These are phyloP conservation scores for Sciaenops ocellatus DNA, from an alignment of 2,797 vertebrate genomes.

Conservation along the genomic window DNA sequence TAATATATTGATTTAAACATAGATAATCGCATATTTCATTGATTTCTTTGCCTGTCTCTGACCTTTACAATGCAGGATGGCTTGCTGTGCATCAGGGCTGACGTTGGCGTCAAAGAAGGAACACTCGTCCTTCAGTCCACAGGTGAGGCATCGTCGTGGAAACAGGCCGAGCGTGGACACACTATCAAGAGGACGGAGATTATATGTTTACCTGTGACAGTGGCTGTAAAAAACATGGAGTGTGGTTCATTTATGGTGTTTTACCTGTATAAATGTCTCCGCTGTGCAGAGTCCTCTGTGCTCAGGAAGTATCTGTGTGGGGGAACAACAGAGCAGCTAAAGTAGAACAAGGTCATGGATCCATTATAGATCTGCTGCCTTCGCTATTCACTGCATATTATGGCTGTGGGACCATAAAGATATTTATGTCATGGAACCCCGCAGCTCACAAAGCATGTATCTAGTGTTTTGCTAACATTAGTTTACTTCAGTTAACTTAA, in stretches of 20 bases:
- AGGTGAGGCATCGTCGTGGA: constrained; percentile 92
- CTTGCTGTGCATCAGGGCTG: constrained; percentile 88
- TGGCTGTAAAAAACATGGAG: too few species aligned
- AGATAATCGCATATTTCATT: background rate
- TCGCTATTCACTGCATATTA: too few species aligned
- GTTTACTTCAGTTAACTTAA: too few species aligned
- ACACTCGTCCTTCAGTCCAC: constrained; percentile 88
- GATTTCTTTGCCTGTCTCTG: background rate
- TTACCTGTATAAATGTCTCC: constrained; percentile 94
- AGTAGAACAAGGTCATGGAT: constrained; percentile 60
- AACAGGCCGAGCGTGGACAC: constrained; percentile 90
- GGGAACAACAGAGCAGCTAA: constrained; percentile 45
- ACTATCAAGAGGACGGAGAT: constrained; percentile 69
- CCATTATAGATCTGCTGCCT: constrained; percentile 17
- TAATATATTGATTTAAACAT: background rate
- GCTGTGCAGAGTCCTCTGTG: constrained; percentile 90
- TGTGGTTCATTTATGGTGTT: background rate
- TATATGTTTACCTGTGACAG: background rate
- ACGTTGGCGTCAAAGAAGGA: constrained; percentile 90
- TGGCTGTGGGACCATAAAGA: constrained; percentile 2
- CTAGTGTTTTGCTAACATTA: too few species aligned
- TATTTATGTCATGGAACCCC: background rate
- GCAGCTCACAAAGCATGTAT: background rate
- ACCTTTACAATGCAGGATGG: constrained; percentile 94
- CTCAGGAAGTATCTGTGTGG: constrained; percentile 93